Base-by-base conservation (phyloP, 2,113 vertebrate genomes). In the Eudyptes chrysolophus region DNA sequence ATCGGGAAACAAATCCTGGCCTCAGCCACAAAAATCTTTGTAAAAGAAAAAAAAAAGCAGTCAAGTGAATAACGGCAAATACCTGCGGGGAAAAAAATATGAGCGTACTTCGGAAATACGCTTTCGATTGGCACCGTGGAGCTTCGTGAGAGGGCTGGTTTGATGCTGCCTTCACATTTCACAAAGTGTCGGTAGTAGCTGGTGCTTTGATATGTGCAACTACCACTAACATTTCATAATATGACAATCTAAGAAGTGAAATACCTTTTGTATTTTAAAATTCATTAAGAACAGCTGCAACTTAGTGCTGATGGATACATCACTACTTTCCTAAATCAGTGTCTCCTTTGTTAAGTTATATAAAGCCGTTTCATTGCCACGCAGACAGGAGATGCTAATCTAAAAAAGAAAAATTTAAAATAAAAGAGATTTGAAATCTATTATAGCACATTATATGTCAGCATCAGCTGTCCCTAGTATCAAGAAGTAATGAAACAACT, bases 191-290 rank as follows among this genome's bases (percentile, higher is more conserved):
- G 6, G 54, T 75, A 60, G 89, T 62, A 89, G 48, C 72, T 75
- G 38, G 51, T 42, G 38, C 77, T 95, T 84, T 85, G 61, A 76
- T 87, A 83, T 55, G 61, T 0, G 0, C 84, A 92, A 13, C 82
- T 95, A 87, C 54, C 20, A 6, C 81, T 94, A 94, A 87, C 57
- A 66, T 93, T 95, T 96, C 92, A 89, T 82, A 96, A 95, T 74
- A 88, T 57, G 87, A 76, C 96, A 88, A 38, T 95, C 87, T 38
- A 44, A 74, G 72, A 93, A 70, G 96, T 93, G 90, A 92, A 94
- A 86, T 66, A 83, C 78, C 90, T 80, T 82, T 91, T 94, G 70
- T 93, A 34, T 93, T 93, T 89, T 89, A 87, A 94, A 88, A 90
- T 77, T 62, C 82, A 77, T 93, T 88, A 93, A 80, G 78, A 96